These are phyloP conservation scores for Cantharis rustica DNA, from an alignment of 2,888 invertebrate species.

Conservation along the genomic window DNA sequence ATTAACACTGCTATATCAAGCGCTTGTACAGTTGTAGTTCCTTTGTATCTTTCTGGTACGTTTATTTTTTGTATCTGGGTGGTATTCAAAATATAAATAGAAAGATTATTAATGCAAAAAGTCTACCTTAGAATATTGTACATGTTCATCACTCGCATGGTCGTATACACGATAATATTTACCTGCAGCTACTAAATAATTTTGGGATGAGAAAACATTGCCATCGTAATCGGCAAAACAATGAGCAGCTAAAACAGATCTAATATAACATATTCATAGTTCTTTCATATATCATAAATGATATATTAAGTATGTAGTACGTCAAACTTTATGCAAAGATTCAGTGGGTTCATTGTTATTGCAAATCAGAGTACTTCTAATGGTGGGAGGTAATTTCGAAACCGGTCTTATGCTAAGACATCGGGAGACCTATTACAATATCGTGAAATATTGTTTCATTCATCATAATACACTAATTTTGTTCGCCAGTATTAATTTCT, in stretches of 20 bases:
- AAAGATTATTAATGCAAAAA: not conserved
- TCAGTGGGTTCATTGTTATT: no score
- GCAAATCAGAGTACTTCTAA: no score
- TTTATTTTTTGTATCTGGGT: not conserved
- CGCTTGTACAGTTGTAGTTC: conserved; percentile 36
- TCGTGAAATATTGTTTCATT: no score
- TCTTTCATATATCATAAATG: no score
- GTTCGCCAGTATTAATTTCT: no score
- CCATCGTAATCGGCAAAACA: not conserved
- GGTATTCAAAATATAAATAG: not conserved
- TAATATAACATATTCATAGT: no score
- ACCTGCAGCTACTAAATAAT: not conserved
- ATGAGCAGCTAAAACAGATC: not conserved
- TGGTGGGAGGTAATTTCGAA: no score
- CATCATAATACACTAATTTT: no score
- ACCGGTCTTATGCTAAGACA: no score
- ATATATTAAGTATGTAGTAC: no score
- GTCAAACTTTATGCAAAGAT: no score
- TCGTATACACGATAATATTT: not conserved
- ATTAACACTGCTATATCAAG: conserved; percentile 50
- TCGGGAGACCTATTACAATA: no score
- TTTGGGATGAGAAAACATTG: not conserved
- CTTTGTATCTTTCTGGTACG: conserved; percentile 33
- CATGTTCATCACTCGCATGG: not conserved
- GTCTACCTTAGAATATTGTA: not conserved